Base-by-base conservation (phyloP, 2,888 invertebrate species). In the Athetis lepigone region DNA sequence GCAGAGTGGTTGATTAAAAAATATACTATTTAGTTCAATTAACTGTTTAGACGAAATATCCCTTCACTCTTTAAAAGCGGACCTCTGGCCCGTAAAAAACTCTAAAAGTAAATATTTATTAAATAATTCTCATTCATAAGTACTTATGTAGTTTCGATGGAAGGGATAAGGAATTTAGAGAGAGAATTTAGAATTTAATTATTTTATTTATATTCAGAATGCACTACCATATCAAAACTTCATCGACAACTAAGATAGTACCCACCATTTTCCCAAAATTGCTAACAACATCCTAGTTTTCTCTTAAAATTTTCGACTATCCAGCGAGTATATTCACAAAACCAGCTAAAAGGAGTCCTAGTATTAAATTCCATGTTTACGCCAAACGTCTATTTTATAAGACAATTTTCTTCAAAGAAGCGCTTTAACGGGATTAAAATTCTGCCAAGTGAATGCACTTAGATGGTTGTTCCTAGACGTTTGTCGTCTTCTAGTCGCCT, bases 371-470 rank as follows among this genome's bases (percentile, higher is more conserved):
- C 54, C 39, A 69, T 45, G 40, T 50, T 71, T 33, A 43, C 45
- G 37, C 25, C 8, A 64, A 18, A n/a, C 19, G 40, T 57, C 18
- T 52, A 25, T 46, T 60, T 45, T 29, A 8, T 8, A 29, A 9
- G 5, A 29, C 8, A 29, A 7, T 29, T 9, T 29, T 29, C 25
- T 25, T 6, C 25, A 6, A 25, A 71, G 74, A 29, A 42, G 13
- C 18, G 40, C 52, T 67, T 57, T 67, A 56, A 42, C 33, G 47
- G 68, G 61, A 74, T 68, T 68, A 68, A 71, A 61, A 60, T 37
- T 16, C 27, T 21, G 18, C 7, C 16, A 39, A 43, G 18, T 45
- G 51, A 43, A 67, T 57, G 56, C 74, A 61, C 40, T 8, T 29
- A 8, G 8, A 11, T 27, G 9, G 27, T 27, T 2, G 8, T n/a